Conservation (phyloP, 2,113 vertebrate species). For the Neolamprologus caudopunctatus region DNA sequence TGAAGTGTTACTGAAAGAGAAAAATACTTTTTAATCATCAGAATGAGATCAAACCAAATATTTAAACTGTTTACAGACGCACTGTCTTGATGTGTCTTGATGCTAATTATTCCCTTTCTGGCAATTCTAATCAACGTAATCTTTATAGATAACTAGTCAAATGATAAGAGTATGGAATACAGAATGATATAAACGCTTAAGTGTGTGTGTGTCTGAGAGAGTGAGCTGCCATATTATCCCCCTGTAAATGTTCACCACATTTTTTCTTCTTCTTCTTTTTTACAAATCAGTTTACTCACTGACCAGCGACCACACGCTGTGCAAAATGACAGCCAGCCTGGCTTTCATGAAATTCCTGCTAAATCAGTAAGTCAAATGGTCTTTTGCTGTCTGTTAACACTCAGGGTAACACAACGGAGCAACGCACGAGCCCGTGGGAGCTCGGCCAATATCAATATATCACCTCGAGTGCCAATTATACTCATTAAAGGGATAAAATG, state of each 20-base stretch:
- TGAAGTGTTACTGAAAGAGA: background rate
- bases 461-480: conserved; percentile 54
- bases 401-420: conserved; percentile 42
- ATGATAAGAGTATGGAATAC: background rate
- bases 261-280: background rate
- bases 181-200: background rate
- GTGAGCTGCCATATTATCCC: background rate
- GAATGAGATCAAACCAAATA: background rate
- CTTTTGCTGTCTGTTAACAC: conserved; percentile 32
- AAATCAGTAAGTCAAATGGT: conserved; percentile 30
- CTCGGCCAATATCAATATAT: conserved; percentile 44
- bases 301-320: background rate
- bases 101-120: background rate
- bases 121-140: background rate
- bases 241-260: background rate
- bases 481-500: conserved; percentile 50
- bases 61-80: background rate
- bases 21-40: background rate
- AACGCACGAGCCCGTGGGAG: conserved; percentile 29
- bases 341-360: conserved; percentile 5
- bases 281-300: background rate
- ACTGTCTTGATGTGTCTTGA: background rate
- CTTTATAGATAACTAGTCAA: background rate
- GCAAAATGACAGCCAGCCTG: conserved; percentile 4
- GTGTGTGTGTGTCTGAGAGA: background rate